Conservation (phyloP, 1,140 invertebrate species). For the Drosophila aff. region DNA sequence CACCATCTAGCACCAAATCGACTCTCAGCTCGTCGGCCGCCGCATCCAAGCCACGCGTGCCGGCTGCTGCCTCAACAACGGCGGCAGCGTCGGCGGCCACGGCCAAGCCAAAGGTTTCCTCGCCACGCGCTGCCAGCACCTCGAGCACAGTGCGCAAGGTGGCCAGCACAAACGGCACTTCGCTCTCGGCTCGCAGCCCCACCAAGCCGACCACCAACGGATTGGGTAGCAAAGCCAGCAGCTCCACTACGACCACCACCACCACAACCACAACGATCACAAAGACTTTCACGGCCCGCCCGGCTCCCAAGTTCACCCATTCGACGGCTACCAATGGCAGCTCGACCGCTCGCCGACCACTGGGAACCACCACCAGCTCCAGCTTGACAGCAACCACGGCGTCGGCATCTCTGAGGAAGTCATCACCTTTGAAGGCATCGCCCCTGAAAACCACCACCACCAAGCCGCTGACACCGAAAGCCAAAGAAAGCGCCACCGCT, state of each 20-base stretch:
- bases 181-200: conserved; percentile 63
- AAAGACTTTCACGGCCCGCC: conserved; percentile 79
- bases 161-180: conserved; percentile 21
- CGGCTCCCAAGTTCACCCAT: conserved; percentile 74
- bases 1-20: conserved; percentile 4
- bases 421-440: conserved; percentile 49
- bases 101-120: conserved; percentile 64
- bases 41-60: conserved; percentile 37
- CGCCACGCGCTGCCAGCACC: conserved; percentile 57
- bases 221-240: conserved; percentile 43
- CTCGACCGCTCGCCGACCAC: conserved; percentile 38
- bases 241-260: conserved; percentile 42
- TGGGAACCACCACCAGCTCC: conserved; percentile 15
- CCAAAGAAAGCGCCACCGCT: conserved; percentile 58
- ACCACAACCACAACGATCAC: conserved; percentile 64
- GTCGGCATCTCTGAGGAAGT: conserved; percentile 37
- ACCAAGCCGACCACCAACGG: conserved; percentile 64
- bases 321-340: conserved; percentile 17
- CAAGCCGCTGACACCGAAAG: conserved; percentile 67
- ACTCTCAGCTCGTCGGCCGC: conserved; percentile 10
- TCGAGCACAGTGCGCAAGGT: conserved; percentile 62
- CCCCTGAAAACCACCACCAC: conserved; percentile 20
- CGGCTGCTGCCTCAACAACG: neutral
- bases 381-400: conserved; percentile 17
- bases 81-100: conserved; percentile 16